Conservation (phyloP, 2,797 vertebrate species). For the Lateolabrax maculatus region DNA sequence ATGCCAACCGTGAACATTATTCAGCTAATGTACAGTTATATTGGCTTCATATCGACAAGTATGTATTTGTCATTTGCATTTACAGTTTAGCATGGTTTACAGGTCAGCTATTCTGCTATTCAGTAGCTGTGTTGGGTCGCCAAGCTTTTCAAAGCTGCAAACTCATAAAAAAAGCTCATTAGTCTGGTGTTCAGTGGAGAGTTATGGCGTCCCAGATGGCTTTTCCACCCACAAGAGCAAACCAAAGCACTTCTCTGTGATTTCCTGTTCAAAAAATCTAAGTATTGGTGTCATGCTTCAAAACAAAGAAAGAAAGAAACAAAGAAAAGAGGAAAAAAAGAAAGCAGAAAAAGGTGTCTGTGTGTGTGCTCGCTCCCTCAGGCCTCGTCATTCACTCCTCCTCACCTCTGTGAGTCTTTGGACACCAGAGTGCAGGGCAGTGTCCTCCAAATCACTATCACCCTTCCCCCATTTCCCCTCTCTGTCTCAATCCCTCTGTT, state of each 20-base stretch:
- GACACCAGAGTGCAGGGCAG: constrained; percentile 3
- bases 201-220: background rate
- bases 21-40: too few species aligned
- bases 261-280: background rate
- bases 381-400: constrained; percentile 36
- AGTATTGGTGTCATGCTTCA: background rate
- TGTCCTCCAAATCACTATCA: constrained; percentile 25
- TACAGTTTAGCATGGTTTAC: background rate
- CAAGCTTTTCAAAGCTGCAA: background rate
- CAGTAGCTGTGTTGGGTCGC: background rate
- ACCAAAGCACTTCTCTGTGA: background rate
- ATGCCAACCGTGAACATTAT: too few species aligned
- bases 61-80: background rate
- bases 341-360: background rate
- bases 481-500: constrained; percentile 1
- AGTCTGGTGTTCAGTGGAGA: background rate
- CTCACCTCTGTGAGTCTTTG: constrained; percentile 52
- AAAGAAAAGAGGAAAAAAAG: background rate
- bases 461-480: background rate
- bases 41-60: background rate
- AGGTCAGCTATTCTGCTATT: background rate
- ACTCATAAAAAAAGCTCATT: background rate
- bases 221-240: background rate
- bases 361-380: background rate
- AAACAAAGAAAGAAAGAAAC: background rate